Evolutionary conservation across 2,797 vertebrate genomes (phyloP).

Genomic region (Alectoris magna): DNA sequence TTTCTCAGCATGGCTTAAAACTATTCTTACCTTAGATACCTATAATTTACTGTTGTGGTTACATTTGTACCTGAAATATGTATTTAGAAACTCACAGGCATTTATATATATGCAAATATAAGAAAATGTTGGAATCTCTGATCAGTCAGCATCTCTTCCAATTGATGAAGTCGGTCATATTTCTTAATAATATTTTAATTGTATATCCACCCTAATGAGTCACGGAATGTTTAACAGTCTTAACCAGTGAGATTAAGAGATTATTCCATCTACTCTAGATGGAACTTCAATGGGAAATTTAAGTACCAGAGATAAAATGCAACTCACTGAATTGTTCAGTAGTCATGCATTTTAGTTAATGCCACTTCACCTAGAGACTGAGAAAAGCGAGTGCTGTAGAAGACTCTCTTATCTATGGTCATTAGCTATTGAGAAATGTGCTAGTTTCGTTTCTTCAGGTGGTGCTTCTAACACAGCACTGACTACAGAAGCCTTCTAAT

Average conservation of each 20-base stretch:
- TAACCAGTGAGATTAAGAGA: neutral
- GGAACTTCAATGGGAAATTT: neutral
- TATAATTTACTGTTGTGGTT: conserved; percentile 29
- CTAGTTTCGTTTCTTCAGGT: neutral
- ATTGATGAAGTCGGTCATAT: neutral
- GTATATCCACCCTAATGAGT: neutral
- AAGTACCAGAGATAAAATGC: neutral
- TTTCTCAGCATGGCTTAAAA: conserved; percentile 8
- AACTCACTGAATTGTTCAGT: neutral
- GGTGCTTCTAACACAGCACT: neutral
- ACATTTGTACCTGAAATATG: neutral
- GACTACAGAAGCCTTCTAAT: neutral
- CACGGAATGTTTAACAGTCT: neutral
- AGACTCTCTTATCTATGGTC: neutral
- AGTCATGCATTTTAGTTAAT: neutral
- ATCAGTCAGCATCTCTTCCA: conserved; percentile 1
- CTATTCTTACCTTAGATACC: neutral
- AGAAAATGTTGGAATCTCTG: neutral
- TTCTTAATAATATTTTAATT: conserved; percentile 1
- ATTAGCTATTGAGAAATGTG: neutral
- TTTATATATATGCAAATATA: neutral
- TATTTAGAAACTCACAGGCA: neutral
- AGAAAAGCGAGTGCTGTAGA: neutral
- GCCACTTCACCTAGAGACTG: neutral
- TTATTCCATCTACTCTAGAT: neutral